A percentile compares a stretch with the other conserved stretches of the same genome.
Evolutionary conservation across 2,113 vertebrate species (phyloP).

Genomic region (Atlantisia rogersi): DNA sequence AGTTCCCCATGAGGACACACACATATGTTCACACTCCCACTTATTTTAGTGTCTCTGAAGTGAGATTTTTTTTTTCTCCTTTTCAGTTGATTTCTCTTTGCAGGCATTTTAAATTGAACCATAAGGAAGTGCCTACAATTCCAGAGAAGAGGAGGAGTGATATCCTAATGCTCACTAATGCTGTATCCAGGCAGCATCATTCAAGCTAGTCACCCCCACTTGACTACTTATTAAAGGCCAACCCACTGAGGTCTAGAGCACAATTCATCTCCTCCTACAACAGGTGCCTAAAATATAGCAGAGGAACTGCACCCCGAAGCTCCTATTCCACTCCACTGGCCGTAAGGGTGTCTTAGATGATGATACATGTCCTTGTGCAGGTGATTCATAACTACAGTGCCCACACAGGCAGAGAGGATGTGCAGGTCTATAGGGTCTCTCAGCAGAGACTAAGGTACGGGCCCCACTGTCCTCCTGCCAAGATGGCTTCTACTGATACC

Average conservation of each 20-base stretch:
- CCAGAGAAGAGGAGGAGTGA: background rate
- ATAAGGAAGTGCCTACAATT: background rate
- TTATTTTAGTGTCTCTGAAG: slow-evolving; percentile 16
- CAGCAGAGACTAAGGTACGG: background rate
- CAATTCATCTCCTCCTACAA: background rate
- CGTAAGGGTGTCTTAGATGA: background rate
- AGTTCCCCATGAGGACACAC: slow-evolving; percentile 39
- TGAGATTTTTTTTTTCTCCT: background rate
- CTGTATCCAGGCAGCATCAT: background rate
- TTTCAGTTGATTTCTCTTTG: background rate
- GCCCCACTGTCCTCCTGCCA: background rate
- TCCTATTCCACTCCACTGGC: background rate
- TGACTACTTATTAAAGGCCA: background rate
- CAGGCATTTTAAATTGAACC: background rate
- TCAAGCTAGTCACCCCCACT: background rate
- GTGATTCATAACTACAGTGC: background rate
- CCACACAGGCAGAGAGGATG: background rate
- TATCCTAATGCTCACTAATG: background rate
- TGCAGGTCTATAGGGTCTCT: background rate
- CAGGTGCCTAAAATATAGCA: background rate
- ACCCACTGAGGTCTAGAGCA: background rate
- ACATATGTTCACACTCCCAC: slow-evolving; percentile 65
- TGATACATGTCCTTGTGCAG: background rate
- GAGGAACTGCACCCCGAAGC: background rate
- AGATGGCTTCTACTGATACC: background rate